These are phyloP conservation scores for Lithobates pipiens DNA, from an alignment of 2,797 vertebrate species.

Conservation along the genomic window DNA sequence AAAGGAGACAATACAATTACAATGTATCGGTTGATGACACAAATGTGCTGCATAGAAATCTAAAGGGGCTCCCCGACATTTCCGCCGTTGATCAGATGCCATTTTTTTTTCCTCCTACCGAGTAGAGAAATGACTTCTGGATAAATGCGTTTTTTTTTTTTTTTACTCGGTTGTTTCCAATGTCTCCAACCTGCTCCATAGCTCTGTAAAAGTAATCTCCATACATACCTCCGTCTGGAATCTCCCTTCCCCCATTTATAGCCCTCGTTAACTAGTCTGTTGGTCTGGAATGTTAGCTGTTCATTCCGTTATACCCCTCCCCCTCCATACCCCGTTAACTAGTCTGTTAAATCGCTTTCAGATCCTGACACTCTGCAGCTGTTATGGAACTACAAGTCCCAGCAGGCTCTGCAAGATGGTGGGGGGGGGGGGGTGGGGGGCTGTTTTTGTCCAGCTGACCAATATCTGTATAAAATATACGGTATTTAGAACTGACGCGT, in stretches of 20 bases:
- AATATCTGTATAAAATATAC: too few relatives aligned
- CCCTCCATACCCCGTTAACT: background rate
- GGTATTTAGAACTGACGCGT: too few relatives aligned
- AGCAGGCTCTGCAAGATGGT: background rate
- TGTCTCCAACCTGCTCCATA: background rate
- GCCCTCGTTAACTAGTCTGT: slow-evolving; percentile 9
- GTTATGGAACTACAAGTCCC: background rate
- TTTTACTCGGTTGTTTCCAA: background rate
- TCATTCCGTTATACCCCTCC: background rate
- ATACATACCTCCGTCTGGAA: background rate
- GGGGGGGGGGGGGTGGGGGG: too few relatives aligned
- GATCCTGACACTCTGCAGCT: background rate
- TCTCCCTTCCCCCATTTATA: background rate
- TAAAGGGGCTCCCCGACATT: too few relatives aligned
- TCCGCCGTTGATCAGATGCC: too few relatives aligned
- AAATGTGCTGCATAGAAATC: too few relatives aligned
- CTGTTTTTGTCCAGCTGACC: too few relatives aligned
- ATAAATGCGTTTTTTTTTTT: too few relatives aligned
- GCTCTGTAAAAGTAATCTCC: background rate
- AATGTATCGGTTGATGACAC: too few relatives aligned
- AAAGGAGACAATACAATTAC: too few relatives aligned
- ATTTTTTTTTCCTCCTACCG: too few relatives aligned
- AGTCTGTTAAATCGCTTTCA: background rate
- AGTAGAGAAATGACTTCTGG: too few relatives aligned
- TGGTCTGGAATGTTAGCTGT: background rate